phyloP scores from a whole-genome alignment of 2,888 invertebrate genomes.

The Anodontia alba region DNA sequence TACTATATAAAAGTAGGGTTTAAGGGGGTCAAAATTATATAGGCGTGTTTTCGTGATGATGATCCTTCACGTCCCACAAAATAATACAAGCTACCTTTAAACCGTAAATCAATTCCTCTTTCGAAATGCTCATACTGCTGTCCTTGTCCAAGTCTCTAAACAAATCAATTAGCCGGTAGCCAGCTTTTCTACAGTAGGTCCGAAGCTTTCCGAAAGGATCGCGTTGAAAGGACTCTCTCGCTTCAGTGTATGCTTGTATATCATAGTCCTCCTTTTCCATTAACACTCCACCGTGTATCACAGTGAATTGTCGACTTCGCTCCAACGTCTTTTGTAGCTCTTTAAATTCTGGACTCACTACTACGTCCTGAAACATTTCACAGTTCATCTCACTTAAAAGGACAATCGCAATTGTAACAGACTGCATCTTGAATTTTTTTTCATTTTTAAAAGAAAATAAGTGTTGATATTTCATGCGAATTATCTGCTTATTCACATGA shows the following conservation, averaged over 20 bases:
- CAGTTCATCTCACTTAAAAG: no score
- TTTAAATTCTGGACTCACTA: constrained; percentile 76
- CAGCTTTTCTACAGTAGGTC: constrained; percentile 66
- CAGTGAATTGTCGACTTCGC: constrained; percentile 62
- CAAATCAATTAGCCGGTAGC: constrained; percentile 80
- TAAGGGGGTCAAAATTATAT: no score
- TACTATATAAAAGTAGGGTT: no score
- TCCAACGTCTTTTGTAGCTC: constrained; percentile 69
- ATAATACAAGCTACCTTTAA: constrained; percentile 71
- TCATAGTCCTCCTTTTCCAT: constrained; percentile 25
- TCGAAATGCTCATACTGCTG: constrained; percentile 71
- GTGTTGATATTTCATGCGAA: no score
- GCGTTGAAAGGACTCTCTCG: constrained; percentile 65
- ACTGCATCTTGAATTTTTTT: no score
- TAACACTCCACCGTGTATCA: constrained; percentile 77
- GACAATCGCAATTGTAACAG: no score
- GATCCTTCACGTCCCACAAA: no score
- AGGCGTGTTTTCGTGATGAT: no score
- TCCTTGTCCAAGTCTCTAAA: constrained; percentile 82
- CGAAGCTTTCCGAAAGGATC: constrained; percentile 80
- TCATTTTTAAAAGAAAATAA: no score
- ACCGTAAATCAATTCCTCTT: constrained; percentile 76
- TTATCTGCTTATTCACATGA: no score
- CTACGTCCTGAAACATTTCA: constrained; percentile 73
- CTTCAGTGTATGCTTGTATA: constrained; percentile 23